phyloP scores from a whole-genome alignment of 64 coral and sea anemone species.

The Exaiptasia diaphana region DNA sequence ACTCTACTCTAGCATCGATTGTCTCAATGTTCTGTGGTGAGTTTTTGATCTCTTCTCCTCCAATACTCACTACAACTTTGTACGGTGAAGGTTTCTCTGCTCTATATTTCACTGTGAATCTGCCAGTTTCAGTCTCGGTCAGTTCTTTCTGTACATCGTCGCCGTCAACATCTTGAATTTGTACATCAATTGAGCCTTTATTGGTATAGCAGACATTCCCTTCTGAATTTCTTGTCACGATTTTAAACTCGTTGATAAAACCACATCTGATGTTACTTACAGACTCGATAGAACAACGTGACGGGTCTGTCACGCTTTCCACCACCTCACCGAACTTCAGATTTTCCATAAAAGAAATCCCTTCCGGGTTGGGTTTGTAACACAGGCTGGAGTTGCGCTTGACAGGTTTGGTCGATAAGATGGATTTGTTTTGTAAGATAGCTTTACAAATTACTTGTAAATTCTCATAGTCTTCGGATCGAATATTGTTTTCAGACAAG shows the following conservation, averaged over 20 bases:
- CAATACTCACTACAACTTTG: slow-evolving; percentile 5
- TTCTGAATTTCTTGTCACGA: slow-evolving; percentile 11
- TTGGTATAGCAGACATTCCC: not conserved
- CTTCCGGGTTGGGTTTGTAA: not conserved
- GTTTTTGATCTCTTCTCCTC: not conserved
- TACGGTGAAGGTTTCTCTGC: not conserved
- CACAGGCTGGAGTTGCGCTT: not conserved
- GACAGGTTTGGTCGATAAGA: not conserved
- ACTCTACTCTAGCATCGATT: not conserved
- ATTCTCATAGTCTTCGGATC: not conserved
- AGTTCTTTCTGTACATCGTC: not conserved
- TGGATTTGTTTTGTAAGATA: not conserved
- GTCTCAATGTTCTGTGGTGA: not conserved
- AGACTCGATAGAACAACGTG: not conserved
- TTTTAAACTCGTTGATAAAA: not conserved
- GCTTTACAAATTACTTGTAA: not conserved
- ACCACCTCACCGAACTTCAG: not conserved
- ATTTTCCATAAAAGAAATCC: not conserved
- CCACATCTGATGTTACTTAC: not conserved
- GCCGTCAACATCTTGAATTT: not conserved
- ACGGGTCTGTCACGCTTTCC: not conserved
- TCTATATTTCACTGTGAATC: not conserved
- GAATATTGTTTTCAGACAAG: not conserved
- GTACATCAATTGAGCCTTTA: not conserved
- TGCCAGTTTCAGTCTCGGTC: not conserved